phyloP scores from a whole-genome alignment of 2,113 vertebrate species.

The Anolis carolinensis region DNA sequence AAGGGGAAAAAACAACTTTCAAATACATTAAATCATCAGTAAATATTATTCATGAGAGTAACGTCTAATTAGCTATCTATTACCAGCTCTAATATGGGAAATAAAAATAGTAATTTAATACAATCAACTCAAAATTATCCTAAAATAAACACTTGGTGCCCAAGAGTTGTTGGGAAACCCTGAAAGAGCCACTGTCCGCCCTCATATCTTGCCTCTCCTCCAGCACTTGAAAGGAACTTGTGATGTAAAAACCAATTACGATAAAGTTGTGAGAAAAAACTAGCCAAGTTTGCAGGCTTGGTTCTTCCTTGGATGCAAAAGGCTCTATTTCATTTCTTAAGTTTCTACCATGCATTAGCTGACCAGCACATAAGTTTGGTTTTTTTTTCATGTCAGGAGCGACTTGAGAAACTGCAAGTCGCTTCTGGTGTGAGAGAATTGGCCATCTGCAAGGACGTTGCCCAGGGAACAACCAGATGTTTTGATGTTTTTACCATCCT shows the following conservation, averaged over 20 bases:
- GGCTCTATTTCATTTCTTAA: no score
- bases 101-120: neutral
- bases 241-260: neutral
- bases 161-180: neutral
- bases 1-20: constrained; percentile 23
- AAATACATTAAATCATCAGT: neutral
- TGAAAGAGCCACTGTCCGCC: neutral
- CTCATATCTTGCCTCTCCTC: neutral
- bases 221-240: neutral
- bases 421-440: no score
- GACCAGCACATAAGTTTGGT: no score
- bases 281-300: no score
- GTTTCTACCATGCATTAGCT: no score
- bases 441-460: no score
- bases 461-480: no score
- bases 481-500: no score
- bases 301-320: no score
- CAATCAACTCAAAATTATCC: neutral
- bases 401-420: no score
- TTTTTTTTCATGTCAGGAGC: no score
- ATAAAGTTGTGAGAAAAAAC: no score
- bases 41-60: neutral
- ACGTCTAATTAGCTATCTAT: neutral
- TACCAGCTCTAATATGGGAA: neutral
- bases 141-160: neutral